Evolutionary conservation across 2,113 vertebrate genomes (phyloP).

Genomic region (Promerops cafer): DNA sequence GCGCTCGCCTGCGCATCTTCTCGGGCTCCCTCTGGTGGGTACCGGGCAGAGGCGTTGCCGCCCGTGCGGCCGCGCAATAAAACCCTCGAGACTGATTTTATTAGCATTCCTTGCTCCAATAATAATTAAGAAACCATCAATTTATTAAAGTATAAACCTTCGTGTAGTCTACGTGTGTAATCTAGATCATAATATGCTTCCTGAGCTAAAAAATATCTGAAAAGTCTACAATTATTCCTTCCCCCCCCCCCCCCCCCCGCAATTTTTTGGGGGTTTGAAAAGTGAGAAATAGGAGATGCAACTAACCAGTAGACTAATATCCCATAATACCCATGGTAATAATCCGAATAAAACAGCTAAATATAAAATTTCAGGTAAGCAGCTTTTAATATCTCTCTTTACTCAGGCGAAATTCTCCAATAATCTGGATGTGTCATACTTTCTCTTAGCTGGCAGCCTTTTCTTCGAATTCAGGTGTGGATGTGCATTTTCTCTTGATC

Average conservation of each 20-base stretch:
- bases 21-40: background rate
- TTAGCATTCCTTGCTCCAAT: background rate
- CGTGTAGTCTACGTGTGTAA: background rate
- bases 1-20: fast-evolving
- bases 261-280: background rate
- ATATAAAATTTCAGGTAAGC: background rate
- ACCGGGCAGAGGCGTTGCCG: fast-evolving
- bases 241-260: no score
- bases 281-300: background rate
- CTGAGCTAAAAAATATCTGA: background rate
- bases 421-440: background rate
- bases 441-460: background rate
- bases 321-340: background rate
- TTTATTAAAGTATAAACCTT: background rate
- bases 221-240: background rate
- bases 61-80: fast-evolving
- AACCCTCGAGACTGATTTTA: fast-evolving
- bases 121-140: background rate
- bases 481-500: background rate
- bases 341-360: background rate
- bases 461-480: background rate
- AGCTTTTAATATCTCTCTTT: background rate
- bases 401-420: background rate
- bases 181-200: background rate
- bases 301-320: background rate